Percentiles rank a stretch among this genome's conserved stretches.
Conservation (phyloP, 2,888 invertebrate species). For the Unio delphinus region DNA sequence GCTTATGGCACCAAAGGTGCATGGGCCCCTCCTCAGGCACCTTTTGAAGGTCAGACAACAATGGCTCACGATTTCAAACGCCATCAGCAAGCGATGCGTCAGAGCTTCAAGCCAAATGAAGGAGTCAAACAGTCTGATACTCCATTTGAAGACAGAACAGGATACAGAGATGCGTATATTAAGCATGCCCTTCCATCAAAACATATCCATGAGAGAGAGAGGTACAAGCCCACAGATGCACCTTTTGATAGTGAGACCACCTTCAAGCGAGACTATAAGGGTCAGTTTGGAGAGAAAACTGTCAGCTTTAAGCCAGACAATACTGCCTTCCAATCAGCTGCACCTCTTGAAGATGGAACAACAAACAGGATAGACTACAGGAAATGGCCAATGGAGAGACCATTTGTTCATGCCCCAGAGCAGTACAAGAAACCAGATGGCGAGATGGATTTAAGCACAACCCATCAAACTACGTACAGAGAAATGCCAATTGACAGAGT, state of each 20-base stretch:
- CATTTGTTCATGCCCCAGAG: slow-evolving; percentile 58
- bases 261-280: slow-evolving; percentile 62
- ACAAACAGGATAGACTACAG: slow-evolving; percentile 67
- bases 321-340: slow-evolving; percentile 62
- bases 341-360: slow-evolving; percentile 68
- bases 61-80: slow-evolving; percentile 64
- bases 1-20: slow-evolving; percentile 40
- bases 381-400: slow-evolving; percentile 57
- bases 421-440: slow-evolving; percentile 64
- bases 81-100: slow-evolving; percentile 55
- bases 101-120: slow-evolving; percentile 64
- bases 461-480: slow-evolving; percentile 59
- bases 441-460: slow-evolving; percentile 66
- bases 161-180: slow-evolving; percentile 66
- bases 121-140: slow-evolving; percentile 56
- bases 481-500: slow-evolving; percentile 54
- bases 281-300: slow-evolving; percentile 45
- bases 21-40: slow-evolving; percentile 62
- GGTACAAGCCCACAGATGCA: slow-evolving; percentile 56
- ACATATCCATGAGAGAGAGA: slow-evolving; percentile 50
- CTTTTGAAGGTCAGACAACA: slow-evolving; percentile 67
- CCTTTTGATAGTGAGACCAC: slow-evolving; percentile 66
- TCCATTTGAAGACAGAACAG: slow-evolving; percentile 68
- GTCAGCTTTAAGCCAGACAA: slow-evolving; percentile 66
- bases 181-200: slow-evolving; percentile 63